phyloP scores from a whole-genome alignment of 2,113 vertebrate genomes.

The Myxocyprinus asiaticus region DNA sequence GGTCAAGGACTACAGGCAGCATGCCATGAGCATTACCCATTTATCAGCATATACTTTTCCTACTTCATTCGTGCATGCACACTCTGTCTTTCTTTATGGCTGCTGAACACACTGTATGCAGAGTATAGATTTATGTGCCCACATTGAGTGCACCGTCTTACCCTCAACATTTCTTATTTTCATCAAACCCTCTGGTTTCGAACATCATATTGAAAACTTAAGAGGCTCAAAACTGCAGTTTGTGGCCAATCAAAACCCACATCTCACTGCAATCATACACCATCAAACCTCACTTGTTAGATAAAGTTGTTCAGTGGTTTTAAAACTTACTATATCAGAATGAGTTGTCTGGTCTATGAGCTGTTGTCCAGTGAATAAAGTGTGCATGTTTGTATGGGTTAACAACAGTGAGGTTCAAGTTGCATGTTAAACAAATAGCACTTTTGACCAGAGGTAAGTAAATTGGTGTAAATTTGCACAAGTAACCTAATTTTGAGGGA shows the following conservation, averaged over 20 bases:
- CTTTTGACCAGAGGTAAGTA: conserved; percentile 71
- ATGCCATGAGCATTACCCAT: conserved; percentile 63
- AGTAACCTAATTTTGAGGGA: conserved; percentile 77
- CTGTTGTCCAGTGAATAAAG: conserved; percentile 39
- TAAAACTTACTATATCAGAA: conserved; percentile 43
- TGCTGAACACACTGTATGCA: background rate
- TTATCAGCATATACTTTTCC: conserved; percentile 36
- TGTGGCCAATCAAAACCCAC: conserved; percentile 53
- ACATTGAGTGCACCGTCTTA: background rate
- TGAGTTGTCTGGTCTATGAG: conserved; percentile 58
- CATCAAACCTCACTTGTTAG: conserved; percentile 54
- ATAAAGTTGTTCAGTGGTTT: conserved; percentile 40
- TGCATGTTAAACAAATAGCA: conserved; percentile 76
- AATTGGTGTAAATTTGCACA: conserved; percentile 78
- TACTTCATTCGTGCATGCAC: background rate
- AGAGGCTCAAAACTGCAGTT: conserved; percentile 28
- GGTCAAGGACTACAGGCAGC: conserved; percentile 60
- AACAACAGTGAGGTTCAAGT: conserved; percentile 65
- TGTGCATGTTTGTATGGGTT: conserved; percentile 23
- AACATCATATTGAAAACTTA: background rate
- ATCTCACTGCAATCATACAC: conserved; percentile 52
- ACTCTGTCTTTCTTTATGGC: no score
- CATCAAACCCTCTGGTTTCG: background rate
- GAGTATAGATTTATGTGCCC: background rate
- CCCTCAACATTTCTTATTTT: background rate